Base-by-base conservation (phyloP, 2,888 invertebrate genomes). In the Stenolophus ochropezus region DNA sequence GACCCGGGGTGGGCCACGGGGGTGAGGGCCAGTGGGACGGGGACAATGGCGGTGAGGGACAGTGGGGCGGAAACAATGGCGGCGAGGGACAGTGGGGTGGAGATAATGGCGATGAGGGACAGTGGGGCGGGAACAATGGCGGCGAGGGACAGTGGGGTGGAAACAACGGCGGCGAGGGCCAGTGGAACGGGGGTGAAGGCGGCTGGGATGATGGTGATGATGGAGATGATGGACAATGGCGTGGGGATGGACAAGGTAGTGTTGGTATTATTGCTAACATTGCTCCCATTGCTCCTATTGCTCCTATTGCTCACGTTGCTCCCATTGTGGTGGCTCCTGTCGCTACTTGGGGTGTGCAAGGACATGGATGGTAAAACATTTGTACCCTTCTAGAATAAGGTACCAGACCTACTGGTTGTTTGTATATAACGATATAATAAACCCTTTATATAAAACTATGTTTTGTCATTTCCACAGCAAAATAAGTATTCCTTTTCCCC, bases 61-160 rank as follows among this genome's bases (percentile, higher is more conserved):
- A 69, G 2, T 69, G 69, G 69, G 16, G 16, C 5, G 58, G 58
- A 21, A 23, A 58, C 11, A n/a, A 4, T n/a, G 23, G 11, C 16
- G 33, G 27, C 1, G 69, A 33, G 4, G 69, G 69, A 16, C 69
- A 69, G 1, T 33, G 16, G 20, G 11, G 8, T n/a, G 14, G n/a
- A 18, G 58, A 58, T 6, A n/a, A n/a, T n/a, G n/a, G n/a, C n/a
- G n/a, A n/a, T n/a, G n/a, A n/a, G n/a, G n/a, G n/a, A n/a, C n/a
- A 16, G 14, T 49, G 56, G 0, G 8, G 33, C 8, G 58, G 58
- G 4, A 23, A 58, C 23, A 8, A 21, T 11, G 58, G 58, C 6
- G 58, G n/a, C 23, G 69, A 69, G n/a, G 69, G 69, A 2, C 69
- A 69, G 33, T 69, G 69, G 69, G 5, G n/a, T 5, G 33, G 33